These are phyloP conservation scores for Autographa gamma DNA, from an alignment of 2,888 invertebrate genomes.

Conservation along the genomic window DNA sequence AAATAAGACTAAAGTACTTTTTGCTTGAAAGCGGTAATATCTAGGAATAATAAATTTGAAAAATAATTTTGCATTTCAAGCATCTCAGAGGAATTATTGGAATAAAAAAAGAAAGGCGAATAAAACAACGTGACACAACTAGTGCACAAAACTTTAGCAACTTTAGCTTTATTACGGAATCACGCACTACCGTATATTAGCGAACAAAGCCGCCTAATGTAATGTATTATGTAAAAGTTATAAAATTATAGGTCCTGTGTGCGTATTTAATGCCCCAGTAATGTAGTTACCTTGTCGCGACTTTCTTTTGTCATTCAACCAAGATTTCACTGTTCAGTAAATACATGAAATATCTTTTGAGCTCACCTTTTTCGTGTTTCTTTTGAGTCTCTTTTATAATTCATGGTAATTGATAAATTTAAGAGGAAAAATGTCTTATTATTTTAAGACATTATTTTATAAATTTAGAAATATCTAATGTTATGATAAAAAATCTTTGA, in stretches of 20 bases:
- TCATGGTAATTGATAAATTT: background rate
- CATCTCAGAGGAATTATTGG: no score
- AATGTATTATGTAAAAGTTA: slow-evolving; percentile 48
- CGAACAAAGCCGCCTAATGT: slow-evolving; percentile 33
- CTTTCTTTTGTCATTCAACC: slow-evolving; percentile 51
- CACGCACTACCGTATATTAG: slow-evolving; percentile 41
- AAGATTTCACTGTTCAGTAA: slow-evolving; percentile 5
- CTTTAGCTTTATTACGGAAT: slow-evolving; percentile 21
- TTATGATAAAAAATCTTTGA: no score
- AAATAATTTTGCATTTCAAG: no score
- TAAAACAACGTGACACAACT: background rate
- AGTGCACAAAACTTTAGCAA: background rate
- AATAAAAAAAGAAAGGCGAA: no score
- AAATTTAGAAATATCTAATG: no score
- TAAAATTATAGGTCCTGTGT: slow-evolving; percentile 55
- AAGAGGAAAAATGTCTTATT: background rate
- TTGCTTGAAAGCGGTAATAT: no score
- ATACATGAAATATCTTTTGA: slow-evolving; percentile 30
- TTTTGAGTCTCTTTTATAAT: background rate
- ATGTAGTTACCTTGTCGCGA: slow-evolving; percentile 50
- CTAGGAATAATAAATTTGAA: no score
- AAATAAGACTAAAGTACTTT: no score
- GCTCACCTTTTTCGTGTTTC: background rate
- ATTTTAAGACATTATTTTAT: background rate
- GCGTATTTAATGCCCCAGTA: slow-evolving; percentile 51